Evolutionary conservation across 2,797 vertebrate genomes (phyloP).

Genomic region (Macropus fuliginosus): DNA sequence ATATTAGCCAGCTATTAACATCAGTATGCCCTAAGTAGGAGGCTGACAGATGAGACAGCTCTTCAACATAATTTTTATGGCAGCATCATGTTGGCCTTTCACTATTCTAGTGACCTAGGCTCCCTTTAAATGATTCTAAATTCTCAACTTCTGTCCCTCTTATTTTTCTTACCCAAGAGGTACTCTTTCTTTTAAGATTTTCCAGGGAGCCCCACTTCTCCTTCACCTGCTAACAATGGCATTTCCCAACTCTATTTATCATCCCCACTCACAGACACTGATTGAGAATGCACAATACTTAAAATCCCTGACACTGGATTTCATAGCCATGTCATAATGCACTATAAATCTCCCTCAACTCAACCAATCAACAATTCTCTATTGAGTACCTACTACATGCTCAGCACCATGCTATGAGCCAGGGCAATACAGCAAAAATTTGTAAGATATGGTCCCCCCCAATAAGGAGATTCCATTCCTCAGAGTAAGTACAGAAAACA

Average conservation of each 20-base stretch:
- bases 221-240: not conserved
- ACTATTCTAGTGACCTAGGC: not conserved
- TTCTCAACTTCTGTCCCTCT: not conserved
- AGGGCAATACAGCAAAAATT: not conserved
- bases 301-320: not conserved
- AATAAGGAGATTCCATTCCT: not conserved
- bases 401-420: not conserved
- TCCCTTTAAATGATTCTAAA: not conserved
- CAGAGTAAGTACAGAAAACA: not conserved
- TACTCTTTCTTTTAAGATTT: not conserved
- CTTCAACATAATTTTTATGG: not conserved
- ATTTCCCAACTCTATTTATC: not conserved
- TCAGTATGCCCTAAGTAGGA: not conserved
- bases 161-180: not conserved
- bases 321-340: not conserved
- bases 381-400: not conserved
- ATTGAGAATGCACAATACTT: not conserved
- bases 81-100: not conserved
- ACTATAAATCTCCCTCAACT: not conserved
- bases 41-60: not conserved
- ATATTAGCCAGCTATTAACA: not conserved
- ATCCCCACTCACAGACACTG: not conserved
- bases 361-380: not conserved
- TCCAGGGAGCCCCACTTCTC: not conserved
- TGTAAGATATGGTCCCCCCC: not conserved